Evolutionary conservation across 2,113 vertebrate species (phyloP), one percentile per base, ranked within the genome.

Genomic region (Epinephelus moara): DNA sequence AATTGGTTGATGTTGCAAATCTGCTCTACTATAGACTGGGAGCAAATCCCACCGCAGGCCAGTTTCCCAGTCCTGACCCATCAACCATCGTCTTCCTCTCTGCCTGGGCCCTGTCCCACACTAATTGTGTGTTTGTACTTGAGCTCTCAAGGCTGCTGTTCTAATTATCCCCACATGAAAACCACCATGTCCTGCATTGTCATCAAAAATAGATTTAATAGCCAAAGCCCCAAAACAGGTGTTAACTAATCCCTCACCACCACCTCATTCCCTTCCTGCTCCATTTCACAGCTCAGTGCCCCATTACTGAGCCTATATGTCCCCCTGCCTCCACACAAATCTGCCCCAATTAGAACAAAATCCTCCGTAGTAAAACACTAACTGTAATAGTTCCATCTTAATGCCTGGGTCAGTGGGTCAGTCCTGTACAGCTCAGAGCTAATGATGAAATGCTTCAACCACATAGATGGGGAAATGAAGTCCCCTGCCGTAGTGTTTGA

Each of bases 221-320:
- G 81, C 81, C 88, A 77, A 71, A 70, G 75, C 66, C 49, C 57
- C 45, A 14, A 92, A 93, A 91, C 88, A 95, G 92, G 92, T 94
- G 94, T 75, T 80, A 77, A 78, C 7, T 56, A 53, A 69, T 55
- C 7, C 14, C 30, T 67, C 66, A 63, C 13, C 57, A 45, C 42
- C 57, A 61, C 50, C 57, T 27, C 57, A 2, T n/a, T 47, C 23
- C n/a, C 49, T 71, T 79, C 57, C 85, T 75, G 78, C 73, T 76
- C 23, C 18, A 75, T 45, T 52, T 66, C 45, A 53, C 55, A 69
- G 62, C 61, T 33, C 49, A 66, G 27, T 66, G 59, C 19, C 60
- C 53, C n/a, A 37, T 72, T 71, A 47, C 55, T 59, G 59, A 23
- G 45, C 62, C 64, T 45, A 2, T 30, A 21, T 40, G 50, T 67